Base-by-base conservation (phyloP, 2,888 invertebrate genomes). In the Sphaerophoria taeniata region DNA sequence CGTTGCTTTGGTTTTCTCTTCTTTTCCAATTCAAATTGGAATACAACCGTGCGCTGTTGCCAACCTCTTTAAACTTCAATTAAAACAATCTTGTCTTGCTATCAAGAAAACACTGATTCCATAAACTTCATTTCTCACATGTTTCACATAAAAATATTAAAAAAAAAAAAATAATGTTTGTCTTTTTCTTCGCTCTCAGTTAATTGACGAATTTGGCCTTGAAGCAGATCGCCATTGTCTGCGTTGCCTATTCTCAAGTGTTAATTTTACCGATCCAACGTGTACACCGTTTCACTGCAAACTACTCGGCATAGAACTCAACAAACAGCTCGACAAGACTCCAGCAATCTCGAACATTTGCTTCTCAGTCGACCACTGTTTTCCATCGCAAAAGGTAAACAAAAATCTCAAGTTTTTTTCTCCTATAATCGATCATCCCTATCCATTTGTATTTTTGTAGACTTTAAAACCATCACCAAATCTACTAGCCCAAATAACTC, bases 201-300 rank as follows among this genome's bases (percentile, higher is more conserved):
- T 98, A 93, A 96, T 98, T 91, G 95, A 95, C 94, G 94, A 95
- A 92, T 96, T 97, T 95, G 98, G 98, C 93, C 95, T 97, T 94
- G 98, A 98, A 95, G 98, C 98, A 93, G 98, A 98, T 94, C 96
- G 98, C 94, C 98, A 98, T 94, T 95, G 98, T 93, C 95, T 98
- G 94, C 97, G 97, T 94, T 97, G 97, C 94, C 95, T 98, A 92
- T 96, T 98, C 93, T 96, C 97, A 90, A 95, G 95, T 90, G 95
- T 98, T 92, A 96, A 97, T 92, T 96, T 97, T 94, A 95, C 93
- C 91, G 94, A 94, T 89, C 93, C 93, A 78, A 87, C 93, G 92
- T 93, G 94, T 88, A 93, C 94, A 87, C 94, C 94, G 87, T 93
- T 93, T 90, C 94, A 96, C 94, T 93, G 95, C 91, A 95, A 97